Percentiles rank a stretch among this genome's conserved stretches.
phyloP scores from a whole-genome alignment of 2,113 vertebrate genomes.

The Pseudopodoces humilis region DNA sequence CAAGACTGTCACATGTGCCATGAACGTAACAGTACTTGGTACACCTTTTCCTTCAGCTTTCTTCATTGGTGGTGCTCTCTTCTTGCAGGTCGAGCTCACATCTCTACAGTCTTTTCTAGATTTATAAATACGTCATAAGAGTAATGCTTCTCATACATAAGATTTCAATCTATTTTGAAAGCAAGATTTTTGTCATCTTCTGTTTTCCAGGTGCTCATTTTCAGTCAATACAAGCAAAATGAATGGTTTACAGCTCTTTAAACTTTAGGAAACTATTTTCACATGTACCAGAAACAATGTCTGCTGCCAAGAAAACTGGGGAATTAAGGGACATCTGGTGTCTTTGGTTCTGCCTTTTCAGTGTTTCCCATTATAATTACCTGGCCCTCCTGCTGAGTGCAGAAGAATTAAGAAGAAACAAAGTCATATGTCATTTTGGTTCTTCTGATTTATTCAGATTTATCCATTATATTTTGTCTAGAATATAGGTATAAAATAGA shows the following conservation, averaged over 20 bases:
- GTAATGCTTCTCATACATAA: neutral
- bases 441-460: neutral
- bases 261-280: neutral
- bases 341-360: neutral
- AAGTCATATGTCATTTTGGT: neutral
- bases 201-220: neutral
- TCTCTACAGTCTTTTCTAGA: neutral
- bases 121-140: neutral
- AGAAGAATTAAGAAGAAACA: neutral
- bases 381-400: neutral
- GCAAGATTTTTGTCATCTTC: neutral
- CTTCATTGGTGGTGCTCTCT: neutral
- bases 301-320: neutral
- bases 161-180: neutral
- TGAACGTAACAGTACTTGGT: neutral
- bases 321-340: neutral
- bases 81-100: accelerated
- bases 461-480: neutral
- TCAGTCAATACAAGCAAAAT: neutral
- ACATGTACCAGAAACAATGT: neutral
- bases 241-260: neutral
- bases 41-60: neutral
- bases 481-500: neutral
- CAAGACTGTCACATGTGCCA: neutral
- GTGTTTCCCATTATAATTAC: neutral